Conservation (phyloP, 2,888 invertebrate species). For the Cataglyphis rosenhaueri region DNA sequence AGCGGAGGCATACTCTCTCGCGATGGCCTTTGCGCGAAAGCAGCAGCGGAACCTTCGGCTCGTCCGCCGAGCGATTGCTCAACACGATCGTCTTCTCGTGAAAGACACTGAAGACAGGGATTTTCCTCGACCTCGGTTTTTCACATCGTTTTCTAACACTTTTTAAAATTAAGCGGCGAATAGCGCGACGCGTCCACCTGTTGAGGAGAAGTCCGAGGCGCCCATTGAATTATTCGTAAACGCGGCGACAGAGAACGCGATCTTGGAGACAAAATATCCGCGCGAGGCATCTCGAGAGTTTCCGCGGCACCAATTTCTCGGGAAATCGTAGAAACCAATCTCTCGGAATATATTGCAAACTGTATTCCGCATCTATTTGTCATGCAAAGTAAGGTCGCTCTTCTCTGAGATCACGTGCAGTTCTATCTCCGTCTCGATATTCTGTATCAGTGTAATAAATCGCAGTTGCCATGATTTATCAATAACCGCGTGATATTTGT, state of each 20-base stretch:
- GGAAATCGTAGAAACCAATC: conserved; percentile 41
- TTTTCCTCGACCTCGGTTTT: background rate
- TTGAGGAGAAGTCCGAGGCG: conserved; percentile 52
- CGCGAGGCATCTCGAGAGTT: background rate
- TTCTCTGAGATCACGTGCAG: background rate
- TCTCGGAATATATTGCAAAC: conserved; percentile 31
- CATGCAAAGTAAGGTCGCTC: conserved; percentile 3
- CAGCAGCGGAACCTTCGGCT: conserved; percentile 56
- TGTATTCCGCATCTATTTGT: conserved; percentile 12
- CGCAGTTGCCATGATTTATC: conserved; percentile 1
- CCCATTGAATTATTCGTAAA: conserved; percentile 64
- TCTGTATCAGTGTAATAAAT: background rate
- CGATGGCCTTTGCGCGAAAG: conserved; percentile 73
- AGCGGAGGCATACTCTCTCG: conserved; percentile 66
- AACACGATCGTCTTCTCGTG: conserved; percentile 52
- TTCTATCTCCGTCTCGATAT: background rate
- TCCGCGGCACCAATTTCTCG: conserved; percentile 29
- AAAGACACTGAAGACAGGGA: background rate
- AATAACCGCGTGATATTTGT: background rate
- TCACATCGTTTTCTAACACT: conserved; percentile 50
- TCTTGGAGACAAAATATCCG: conserved; percentile 37
- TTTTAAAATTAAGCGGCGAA: conserved; percentile 68
- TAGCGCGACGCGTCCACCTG: conserved; percentile 60
- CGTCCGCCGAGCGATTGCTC: conserved; percentile 54
- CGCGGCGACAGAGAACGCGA: conserved; percentile 45